Evolutionary conservation across 2,113 vertebrate genomes (phyloP).

Genomic region (Hippocampus barbouri): DNA sequence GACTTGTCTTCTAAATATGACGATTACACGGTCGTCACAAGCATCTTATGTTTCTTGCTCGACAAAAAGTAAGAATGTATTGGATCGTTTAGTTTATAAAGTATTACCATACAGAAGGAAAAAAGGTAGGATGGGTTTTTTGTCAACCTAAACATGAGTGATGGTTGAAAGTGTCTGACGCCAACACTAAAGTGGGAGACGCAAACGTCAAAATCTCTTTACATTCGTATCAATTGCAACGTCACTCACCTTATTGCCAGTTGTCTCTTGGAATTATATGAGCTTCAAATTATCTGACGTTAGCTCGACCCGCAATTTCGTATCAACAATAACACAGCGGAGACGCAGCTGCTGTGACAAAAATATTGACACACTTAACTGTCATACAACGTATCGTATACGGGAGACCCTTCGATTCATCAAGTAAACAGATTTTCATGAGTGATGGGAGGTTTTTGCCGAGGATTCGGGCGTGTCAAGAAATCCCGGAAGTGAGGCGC

Average conservation of each 20-base stretch:
- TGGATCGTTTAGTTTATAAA: neutral
- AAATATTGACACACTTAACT: neutral
- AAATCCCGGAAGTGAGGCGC: neutral
- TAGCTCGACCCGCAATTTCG: neutral
- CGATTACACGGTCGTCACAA: neutral
- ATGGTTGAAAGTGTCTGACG: conserved; percentile 7
- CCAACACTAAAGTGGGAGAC: conserved; percentile 11
- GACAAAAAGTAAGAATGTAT: neutral
- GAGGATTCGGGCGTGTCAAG: neutral
- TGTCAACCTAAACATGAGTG: neutral
- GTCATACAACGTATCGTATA: neutral
- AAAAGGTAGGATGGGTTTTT: neutral
- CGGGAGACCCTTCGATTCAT: neutral
- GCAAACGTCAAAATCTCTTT: conserved; percentile 1
- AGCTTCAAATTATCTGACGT: conserved; percentile 1
- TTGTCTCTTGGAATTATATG: neutral
- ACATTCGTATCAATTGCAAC: neutral
- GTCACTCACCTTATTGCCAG: conserved; percentile 40
- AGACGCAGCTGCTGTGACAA: neutral
- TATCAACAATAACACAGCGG: conserved; percentile 13
- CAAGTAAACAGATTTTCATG: neutral
- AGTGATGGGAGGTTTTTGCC: neutral
- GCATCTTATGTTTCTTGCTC: neutral
- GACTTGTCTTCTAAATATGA: neutral
- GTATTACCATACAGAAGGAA: neutral